A percentile compares a stretch with the other conserved stretches of the same genome.
phyloP scores from a whole-genome alignment of 2,797 vertebrate genomes.

The Sebastiscus albofasciatus region DNA sequence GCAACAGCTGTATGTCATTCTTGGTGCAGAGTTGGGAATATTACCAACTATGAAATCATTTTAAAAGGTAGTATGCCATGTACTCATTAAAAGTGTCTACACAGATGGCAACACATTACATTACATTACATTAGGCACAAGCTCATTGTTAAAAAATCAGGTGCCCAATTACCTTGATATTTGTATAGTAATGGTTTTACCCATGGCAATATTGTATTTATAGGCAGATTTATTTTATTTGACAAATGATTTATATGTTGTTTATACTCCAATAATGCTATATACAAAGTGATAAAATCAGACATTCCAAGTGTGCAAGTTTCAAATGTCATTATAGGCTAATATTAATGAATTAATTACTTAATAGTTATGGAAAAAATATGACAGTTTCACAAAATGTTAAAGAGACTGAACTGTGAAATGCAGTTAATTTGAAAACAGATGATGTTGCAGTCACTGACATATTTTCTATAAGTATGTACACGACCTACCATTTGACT shows the following conservation, averaged over 20 bases:
- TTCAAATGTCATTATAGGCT: slow-evolving; percentile 4
- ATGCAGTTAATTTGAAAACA: slow-evolving; percentile 9
- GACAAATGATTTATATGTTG: not conserved
- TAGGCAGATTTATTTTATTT: slow-evolving; percentile 26
- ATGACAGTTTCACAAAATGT: not conserved
- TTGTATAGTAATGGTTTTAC: slow-evolving; percentile 43
- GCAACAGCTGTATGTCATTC: slow-evolving; percentile 57
- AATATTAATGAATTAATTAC: not conserved
- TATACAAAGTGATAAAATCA: not conserved
- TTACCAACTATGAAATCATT: slow-evolving; percentile 55
- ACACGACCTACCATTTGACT: slow-evolving; percentile 49
- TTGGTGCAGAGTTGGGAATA: slow-evolving; percentile 45
- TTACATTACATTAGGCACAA: slow-evolving; percentile 15
- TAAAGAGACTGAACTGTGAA: not conserved
- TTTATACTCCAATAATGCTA: not conserved
- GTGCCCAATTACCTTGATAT: slow-evolving; percentile 55
- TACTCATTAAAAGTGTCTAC: slow-evolving; percentile 56
- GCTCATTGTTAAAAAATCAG: slow-evolving; percentile 58
- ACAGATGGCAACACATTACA: slow-evolving; percentile 51
- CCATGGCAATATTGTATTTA: slow-evolving; percentile 15
- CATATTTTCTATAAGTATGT: not conserved
- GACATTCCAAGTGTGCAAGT: not conserved
- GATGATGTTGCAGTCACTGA: not conserved
- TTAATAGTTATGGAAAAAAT: not conserved
- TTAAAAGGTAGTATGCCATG: slow-evolving; percentile 52